Evolutionary conservation across 2,113 vertebrate genomes (phyloP).

Genomic region (Cervus canadensis): DNA sequence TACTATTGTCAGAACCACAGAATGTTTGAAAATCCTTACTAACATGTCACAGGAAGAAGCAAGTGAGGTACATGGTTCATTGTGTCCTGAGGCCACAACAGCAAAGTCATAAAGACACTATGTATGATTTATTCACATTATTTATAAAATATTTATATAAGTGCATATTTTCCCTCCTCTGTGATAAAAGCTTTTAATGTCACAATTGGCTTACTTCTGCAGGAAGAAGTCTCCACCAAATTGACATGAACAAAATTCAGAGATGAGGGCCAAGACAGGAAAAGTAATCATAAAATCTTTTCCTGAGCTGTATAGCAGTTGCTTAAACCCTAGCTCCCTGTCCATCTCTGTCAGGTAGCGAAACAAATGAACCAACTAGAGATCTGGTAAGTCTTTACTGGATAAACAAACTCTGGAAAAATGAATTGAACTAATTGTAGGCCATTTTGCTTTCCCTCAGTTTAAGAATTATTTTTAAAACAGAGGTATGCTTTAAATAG

Average conservation of each 20-base stretch:
- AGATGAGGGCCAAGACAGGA: background rate
- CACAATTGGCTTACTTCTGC: background rate
- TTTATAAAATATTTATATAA: background rate
- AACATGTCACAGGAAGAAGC: background rate
- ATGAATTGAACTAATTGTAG: background rate
- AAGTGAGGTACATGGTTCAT: background rate
- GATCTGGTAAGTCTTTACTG: background rate
- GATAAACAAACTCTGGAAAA: background rate
- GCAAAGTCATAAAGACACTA: background rate
- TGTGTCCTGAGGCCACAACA: background rate
- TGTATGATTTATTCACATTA: background rate
- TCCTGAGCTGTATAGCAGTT: background rate
- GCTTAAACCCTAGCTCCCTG: background rate
- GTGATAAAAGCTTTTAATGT: background rate
- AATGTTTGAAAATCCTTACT: background rate
- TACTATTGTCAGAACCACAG: background rate
- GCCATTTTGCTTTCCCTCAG: background rate
- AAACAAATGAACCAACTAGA: background rate
- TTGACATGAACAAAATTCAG: background rate
- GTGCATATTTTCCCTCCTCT: background rate
- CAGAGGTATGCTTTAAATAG: background rate
- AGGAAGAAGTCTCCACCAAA: background rate
- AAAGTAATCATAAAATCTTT: background rate
- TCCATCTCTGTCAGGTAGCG: background rate
- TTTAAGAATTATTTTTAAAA: conserved; percentile 29